Conservation (phyloP, 2,888 invertebrate genomes). For the Choreutis nemorana region DNA sequence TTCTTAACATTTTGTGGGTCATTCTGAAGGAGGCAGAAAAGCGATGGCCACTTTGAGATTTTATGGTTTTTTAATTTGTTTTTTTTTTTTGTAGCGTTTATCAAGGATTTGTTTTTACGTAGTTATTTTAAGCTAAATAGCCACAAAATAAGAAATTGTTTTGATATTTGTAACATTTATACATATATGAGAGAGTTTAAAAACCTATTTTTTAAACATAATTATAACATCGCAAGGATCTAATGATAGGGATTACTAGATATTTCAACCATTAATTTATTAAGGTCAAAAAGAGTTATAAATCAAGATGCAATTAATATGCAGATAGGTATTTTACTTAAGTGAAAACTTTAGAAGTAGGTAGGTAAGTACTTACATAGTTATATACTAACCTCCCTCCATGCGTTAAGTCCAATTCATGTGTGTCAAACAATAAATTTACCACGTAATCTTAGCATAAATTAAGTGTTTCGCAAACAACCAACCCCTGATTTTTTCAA, state of each 20-base stretch:
- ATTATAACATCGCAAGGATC: not conserved
- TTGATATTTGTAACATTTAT: slow-evolving; percentile 6
- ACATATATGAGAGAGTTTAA: slow-evolving; percentile 1
- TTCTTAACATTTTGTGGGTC: too few relatives aligned
- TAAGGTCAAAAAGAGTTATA: slow-evolving; percentile 16
- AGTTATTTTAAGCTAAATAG: slow-evolving; percentile 11
- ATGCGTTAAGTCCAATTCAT: slow-evolving; percentile 1
- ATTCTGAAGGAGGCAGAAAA: slow-evolving; percentile 5
- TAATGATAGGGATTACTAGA: slow-evolving; percentile 9
- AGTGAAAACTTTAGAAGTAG: slow-evolving; percentile 9
- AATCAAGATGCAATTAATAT: slow-evolving; percentile 15
- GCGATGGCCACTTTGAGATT: slow-evolving; percentile 2
- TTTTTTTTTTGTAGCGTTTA: slow-evolving; percentile 5
- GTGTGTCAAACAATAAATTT: slow-evolving; percentile 2
- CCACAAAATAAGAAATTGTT: slow-evolving; percentile 8
- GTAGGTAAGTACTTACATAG: slow-evolving; percentile 6
- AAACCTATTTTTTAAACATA: slow-evolving; percentile 6
- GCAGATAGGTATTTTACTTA: slow-evolving; percentile 11
- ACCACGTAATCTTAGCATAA: slow-evolving; percentile 9
- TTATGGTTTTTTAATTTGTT: slow-evolving; percentile 5
- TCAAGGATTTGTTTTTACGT: not conserved
- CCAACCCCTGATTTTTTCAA: not conserved
- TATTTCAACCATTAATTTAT: slow-evolving; percentile 20
- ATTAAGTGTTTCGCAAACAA: not conserved
- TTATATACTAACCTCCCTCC: too few relatives aligned